phyloP scores from a whole-genome alignment of 1,140 invertebrate genomes.

The Choristoneura fumiferana region DNA sequence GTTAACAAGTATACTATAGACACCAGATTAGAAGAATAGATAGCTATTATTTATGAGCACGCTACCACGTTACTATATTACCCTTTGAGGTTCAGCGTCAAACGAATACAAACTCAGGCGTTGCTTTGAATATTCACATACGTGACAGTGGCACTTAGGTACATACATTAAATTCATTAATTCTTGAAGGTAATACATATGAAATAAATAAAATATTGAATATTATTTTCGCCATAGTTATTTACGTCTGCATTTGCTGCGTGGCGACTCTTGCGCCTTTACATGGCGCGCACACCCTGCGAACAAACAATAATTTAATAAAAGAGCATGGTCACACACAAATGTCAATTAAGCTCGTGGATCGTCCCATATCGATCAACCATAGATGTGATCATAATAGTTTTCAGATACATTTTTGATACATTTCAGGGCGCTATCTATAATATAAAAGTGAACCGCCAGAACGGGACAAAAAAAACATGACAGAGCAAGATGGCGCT shows the following conservation, averaged over 20 bases:
- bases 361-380: too few relatives aligned
- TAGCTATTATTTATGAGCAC: background rate
- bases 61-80: background rate
- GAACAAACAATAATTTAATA: slow-evolving; percentile 26
- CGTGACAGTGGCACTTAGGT: slow-evolving; percentile 11
- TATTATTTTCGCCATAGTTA: background rate
- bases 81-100: background rate
- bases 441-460: too few relatives aligned
- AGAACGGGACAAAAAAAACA: too few relatives aligned
- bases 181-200: background rate
- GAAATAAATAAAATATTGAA: slow-evolving; percentile 1
- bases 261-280: slow-evolving; percentile 31
- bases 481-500: too few relatives aligned
- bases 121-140: background rate
- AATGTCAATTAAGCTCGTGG: too few relatives aligned
- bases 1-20: slow-evolving; percentile 2
- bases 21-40: slow-evolving; percentile 13
- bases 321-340: too few relatives aligned
- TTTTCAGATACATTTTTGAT: too few relatives aligned
- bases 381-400: too few relatives aligned
- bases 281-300: slow-evolving; percentile 58
- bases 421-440: too few relatives aligned
- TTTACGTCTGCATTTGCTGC: slow-evolving; percentile 1
- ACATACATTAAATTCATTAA: slow-evolving; percentile 7
- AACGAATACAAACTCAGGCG: background rate